Evolutionary conservation across 2,797 vertebrate species (phyloP).

Genomic region (Pangasius sanitwongsei): DNA sequence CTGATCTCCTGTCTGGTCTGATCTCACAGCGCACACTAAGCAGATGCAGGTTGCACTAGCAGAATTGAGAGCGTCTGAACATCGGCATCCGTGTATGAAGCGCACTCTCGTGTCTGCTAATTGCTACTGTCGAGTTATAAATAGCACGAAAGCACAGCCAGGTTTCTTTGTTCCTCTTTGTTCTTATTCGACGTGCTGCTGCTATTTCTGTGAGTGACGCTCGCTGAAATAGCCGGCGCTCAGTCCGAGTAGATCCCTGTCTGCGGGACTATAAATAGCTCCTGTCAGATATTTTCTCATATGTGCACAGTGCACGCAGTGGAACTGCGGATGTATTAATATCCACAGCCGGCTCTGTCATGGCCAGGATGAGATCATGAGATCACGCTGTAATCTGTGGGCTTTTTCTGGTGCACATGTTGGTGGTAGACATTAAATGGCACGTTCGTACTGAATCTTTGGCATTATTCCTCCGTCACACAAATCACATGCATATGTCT

Average conservation of each 20-base stretch:
- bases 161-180: slow-evolving; percentile 57
- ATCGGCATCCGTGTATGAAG: slow-evolving; percentile 28
- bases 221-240: slow-evolving; percentile 67
- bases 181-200: slow-evolving; percentile 35
- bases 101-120: slow-evolving; percentile 59
- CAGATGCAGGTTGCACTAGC: background rate
- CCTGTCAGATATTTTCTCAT: slow-evolving; percentile 78
- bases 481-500: background rate
- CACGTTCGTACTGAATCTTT: background rate
- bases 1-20: background rate
- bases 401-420: background rate
- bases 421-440: background rate
- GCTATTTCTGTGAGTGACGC: slow-evolving; percentile 62
- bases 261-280: slow-evolving; percentile 77
- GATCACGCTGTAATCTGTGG: slow-evolving; percentile 54
- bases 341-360: slow-evolving; percentile 71
- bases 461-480: background rate
- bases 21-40: background rate
- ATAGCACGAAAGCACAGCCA: slow-evolving; percentile 54
- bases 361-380: slow-evolving; percentile 39
- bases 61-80: slow-evolving; percentile 13
- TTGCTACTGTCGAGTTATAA: slow-evolving; percentile 56
- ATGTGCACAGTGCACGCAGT: slow-evolving; percentile 63
- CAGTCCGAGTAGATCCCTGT: slow-evolving; percentile 72
- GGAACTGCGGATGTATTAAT: slow-evolving; percentile 72